phyloP scores from a whole-genome alignment of 2,113 vertebrate genomes.

The Barbus barbus region DNA sequence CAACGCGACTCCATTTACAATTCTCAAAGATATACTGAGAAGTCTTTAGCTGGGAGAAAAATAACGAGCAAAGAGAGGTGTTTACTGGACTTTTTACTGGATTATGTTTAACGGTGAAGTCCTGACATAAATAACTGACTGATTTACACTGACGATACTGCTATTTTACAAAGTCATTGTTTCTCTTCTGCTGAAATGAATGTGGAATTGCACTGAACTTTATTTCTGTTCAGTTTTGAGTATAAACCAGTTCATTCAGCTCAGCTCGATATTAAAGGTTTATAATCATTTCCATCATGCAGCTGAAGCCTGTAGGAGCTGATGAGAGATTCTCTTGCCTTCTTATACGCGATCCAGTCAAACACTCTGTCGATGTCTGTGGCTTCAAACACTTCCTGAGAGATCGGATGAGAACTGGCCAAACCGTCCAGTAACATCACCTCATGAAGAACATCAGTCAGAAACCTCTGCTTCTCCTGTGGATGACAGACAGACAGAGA shows the following conservation, averaged over 20 bases:
- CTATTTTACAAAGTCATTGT: background rate
- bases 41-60: background rate
- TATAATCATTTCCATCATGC: background rate
- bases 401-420: constrained; percentile 92
- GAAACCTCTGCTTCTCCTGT: constrained; percentile 96
- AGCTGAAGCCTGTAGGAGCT: constrained; percentile 66
- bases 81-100: constrained; percentile 9
- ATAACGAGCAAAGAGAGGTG: background rate
- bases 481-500: background rate
- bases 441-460: constrained; percentile 95
- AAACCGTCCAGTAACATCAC: constrained; percentile 95
- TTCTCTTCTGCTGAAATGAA: background rate
- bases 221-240: background rate
- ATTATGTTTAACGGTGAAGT: background rate
- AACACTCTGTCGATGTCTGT: constrained; percentile 94
- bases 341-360: constrained; percentile 99
- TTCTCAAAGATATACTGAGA: constrained; percentile 28
- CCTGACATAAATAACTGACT: background rate
- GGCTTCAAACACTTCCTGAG: constrained; percentile 91
- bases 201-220: background rate
- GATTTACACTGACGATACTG: background rate
- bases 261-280: background rate
- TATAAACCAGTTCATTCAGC: background rate
- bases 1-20: constrained; percentile 4
- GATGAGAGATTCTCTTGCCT: constrained; percentile 72